Conservation (phyloP, 2,797 vertebrate species). For the Poeciliopsis infans region DNA sequence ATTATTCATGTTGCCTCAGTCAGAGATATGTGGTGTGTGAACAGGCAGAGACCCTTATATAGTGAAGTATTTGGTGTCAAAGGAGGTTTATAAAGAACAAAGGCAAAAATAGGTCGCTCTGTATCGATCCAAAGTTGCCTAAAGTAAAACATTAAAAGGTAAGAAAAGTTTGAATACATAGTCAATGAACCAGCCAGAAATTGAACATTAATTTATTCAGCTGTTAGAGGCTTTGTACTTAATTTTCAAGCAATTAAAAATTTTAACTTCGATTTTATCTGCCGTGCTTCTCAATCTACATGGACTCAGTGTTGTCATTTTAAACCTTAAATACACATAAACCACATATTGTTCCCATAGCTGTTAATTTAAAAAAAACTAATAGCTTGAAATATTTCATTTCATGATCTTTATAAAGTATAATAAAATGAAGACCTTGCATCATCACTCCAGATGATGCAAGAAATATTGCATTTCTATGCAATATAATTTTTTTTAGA, state of each 20-base stretch:
- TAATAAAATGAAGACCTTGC: no score
- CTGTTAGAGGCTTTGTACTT: background rate
- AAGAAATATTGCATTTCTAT: no score
- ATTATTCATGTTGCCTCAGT: background rate
- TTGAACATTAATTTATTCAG: background rate
- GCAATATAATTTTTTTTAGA: no score
- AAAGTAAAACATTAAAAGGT: background rate
- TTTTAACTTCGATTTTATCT: background rate
- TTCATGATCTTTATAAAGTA: no score
- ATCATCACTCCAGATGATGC: no score
- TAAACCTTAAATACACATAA: background rate
- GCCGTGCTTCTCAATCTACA: background rate
- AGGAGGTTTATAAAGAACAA: background rate
- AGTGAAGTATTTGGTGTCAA: conserved; percentile 5
- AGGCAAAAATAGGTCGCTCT: background rate
- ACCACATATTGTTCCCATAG: background rate
- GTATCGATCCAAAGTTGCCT: background rate
- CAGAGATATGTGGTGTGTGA: conserved; percentile 20
- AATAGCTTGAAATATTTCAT: no score
- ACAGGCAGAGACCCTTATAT: background rate
- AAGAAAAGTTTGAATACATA: background rate
- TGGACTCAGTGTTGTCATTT: background rate
- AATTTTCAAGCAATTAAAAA: background rate
- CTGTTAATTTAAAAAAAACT: no score
- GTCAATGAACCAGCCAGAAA: background rate